Evolutionary conservation across 2,888 invertebrate species (phyloP), one percentile per base, ranked within the genome.

Genomic region (Synanthedon andrenaeformis): DNA sequence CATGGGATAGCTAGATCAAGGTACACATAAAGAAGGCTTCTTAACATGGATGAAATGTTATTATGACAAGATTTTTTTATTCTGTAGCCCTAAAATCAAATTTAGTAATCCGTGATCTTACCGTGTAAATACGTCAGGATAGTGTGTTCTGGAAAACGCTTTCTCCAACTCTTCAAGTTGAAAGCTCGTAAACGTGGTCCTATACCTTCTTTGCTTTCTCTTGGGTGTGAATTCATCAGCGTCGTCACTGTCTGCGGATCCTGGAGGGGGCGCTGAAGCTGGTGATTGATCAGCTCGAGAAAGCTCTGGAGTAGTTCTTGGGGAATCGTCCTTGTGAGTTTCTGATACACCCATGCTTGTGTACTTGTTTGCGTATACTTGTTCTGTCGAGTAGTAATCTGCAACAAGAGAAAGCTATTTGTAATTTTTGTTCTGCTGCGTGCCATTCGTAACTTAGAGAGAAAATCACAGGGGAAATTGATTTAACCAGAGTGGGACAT

Each of bases 71-170:
- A n/a, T n/a, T n/a, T n/a, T n/a, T n/a, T n/a, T n/a, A n/a, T n/a
- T n/a, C n/a, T n/a, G n/a, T n/a, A n/a, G n/a, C n/a, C n/a, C n/a
- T n/a, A n/a, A n/a, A n/a, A n/a, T n/a, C 45, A 10, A 45, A 45
- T 45, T 11, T 3, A 23, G 5, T 23, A 8, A 45, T 45, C 45
- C 5, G 8, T 35, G 35, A 50, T 64, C 87, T 84, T 70, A 96
- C 96, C 96, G 94, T 49, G 98, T 98, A 84, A 98, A 98, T 3
- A 98, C 98, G 81, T 98, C 98, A 42, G 98, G 98, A 78, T 98
- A 98, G 80, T 98, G 98, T 12, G 98, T 98, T 74, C 97, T 93
- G 2, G 97, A 94, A 85, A 98, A 98, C 0, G 98, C 97, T 74
- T 98, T 98, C 82, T 98, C 98, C 66, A 98, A 82, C 78, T 98